Evolutionary conservation across 2,888 invertebrate genomes (phyloP).

Genomic region (Steinernema hermaphroditum): DNA sequence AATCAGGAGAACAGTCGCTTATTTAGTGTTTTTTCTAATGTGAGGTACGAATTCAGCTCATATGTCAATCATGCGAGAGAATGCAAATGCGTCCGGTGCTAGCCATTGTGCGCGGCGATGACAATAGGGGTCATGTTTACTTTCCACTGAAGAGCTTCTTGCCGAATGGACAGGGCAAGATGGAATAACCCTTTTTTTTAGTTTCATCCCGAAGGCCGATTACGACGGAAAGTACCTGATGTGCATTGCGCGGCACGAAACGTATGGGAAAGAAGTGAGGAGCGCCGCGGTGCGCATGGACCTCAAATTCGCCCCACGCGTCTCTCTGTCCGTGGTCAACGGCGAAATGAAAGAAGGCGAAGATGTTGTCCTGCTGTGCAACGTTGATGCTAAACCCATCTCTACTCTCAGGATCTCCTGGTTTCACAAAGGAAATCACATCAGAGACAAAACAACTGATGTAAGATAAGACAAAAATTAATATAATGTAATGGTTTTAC

Average conservation of each 20-base stretch:
- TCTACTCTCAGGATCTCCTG: constrained; percentile 54
- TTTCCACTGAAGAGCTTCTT: neutral
- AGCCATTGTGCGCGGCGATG: neutral
- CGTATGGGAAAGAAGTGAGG: constrained; percentile 51
- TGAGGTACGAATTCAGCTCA: neutral
- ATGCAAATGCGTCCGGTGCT: neutral
- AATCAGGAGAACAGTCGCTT: constrained; percentile 17
- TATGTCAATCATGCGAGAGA: neutral
- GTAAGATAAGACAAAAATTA: constrained; percentile 33
- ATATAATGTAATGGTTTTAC: neutral
- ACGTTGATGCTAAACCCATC: constrained; percentile 61
- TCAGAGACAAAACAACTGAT: constrained; percentile 48
- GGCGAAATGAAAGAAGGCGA: constrained; percentile 52
- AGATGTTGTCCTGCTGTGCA: constrained; percentile 56
- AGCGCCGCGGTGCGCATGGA: constrained; percentile 49
- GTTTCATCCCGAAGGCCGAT: constrained; percentile 37
- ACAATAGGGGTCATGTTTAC: constrained; percentile 5
- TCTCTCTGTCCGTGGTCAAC: constrained; percentile 41
- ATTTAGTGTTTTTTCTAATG: constrained; percentile 9
- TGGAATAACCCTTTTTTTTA: constrained; percentile 34
- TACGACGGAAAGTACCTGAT: constrained; percentile 44
- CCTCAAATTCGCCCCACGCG: constrained; percentile 57
- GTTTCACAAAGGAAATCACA: constrained; percentile 50
- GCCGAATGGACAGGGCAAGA: no score
- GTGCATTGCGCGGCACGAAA: constrained; percentile 46